Percentiles rank a stretch among this genome's conserved stretches.
These are phyloP conservation scores for Lytechinus pictus DNA, from an alignment of 35 echinoderm and acorn worm species.

Conservation along the genomic window DNA sequence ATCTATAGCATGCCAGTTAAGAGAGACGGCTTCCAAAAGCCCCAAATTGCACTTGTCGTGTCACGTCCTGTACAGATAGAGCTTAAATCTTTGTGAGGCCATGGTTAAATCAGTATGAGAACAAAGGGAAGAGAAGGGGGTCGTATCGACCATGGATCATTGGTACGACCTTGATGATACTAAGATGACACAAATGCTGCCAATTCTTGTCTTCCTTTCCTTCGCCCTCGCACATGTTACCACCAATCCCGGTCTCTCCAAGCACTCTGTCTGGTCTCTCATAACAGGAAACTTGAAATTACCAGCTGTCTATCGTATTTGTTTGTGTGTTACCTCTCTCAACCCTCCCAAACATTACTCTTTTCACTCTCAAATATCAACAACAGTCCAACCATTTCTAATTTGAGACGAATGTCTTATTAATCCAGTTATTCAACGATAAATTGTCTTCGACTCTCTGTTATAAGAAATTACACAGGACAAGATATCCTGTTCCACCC, in stretches of 20 bases:
- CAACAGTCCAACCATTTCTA: not conserved
- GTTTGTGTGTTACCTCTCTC: not conserved
- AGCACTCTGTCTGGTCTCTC: not conserved
- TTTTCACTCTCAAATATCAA: not conserved
- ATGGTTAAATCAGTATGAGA: not conserved
- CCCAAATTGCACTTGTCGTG: conserved; percentile 36
- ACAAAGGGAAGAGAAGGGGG: conserved; percentile 38
- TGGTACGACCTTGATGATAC: conserved; percentile 32
- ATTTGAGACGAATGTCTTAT: too few species aligned
- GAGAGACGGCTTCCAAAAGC: not conserved
- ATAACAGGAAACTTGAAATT: conserved; percentile 49
- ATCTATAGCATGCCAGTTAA: not conserved
- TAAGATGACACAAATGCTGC: conserved; percentile 54
- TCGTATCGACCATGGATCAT: conserved; percentile 8
- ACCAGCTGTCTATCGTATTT: conserved; percentile 22
- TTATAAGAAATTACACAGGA: not conserved
- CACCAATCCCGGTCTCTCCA: conserved; percentile 32
- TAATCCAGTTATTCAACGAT: not conserved
- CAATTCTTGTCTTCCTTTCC: conserved; percentile 50
- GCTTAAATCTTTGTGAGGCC: not conserved
- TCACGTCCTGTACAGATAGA: conserved; percentile 37
- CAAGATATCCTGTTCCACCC: not conserved
- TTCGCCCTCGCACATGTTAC: conserved; percentile 44
- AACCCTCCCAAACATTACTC: not conserved
- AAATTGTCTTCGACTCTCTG: not conserved